phyloP scores from a whole-genome alignment of 2,888 invertebrate species.

The Eupeodes latifasciatus region DNA sequence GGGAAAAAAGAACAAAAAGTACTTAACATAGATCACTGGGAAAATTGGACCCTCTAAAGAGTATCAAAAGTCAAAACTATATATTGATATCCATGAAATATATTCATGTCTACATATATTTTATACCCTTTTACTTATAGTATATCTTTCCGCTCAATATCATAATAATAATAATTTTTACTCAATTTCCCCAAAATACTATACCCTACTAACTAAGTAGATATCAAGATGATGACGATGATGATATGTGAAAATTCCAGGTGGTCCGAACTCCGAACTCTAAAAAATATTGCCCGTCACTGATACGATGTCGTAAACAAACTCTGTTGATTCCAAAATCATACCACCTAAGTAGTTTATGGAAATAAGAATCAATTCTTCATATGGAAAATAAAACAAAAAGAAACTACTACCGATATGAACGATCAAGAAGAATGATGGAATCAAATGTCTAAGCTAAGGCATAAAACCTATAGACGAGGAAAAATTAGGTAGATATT shows the following conservation, averaged over 20 bases:
- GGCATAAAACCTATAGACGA: neutral
- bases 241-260: constrained; percentile 46
- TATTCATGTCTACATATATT: constrained; percentile 3
- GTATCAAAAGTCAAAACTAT: neutral
- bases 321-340: constrained; percentile 58
- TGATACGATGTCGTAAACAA: constrained; percentile 67
- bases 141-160: constrained; percentile 52
- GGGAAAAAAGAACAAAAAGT: neutral
- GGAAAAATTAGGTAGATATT: neutral
- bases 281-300: constrained; percentile 42
- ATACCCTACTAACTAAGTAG: neutral
- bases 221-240: neutral
- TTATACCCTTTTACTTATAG: neutral
- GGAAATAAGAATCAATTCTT: constrained; percentile 72
- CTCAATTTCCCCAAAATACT: constrained; percentile 26
- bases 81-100: constrained; percentile 25
- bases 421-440: constrained; percentile 26
- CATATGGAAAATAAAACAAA: constrained; percentile 34
- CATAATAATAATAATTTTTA: constrained; percentile 37
- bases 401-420: constrained; percentile 17
- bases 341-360: constrained; percentile 74
- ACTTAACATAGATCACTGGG: constrained; percentile 10
- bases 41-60: constrained; percentile 10
- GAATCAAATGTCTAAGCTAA: constrained; percentile 30
- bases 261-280: constrained; percentile 48